Evolutionary conservation across 2,113 vertebrate species (phyloP), one percentile per base, ranked within the genome.

Genomic region (Aphyosemion australe): DNA sequence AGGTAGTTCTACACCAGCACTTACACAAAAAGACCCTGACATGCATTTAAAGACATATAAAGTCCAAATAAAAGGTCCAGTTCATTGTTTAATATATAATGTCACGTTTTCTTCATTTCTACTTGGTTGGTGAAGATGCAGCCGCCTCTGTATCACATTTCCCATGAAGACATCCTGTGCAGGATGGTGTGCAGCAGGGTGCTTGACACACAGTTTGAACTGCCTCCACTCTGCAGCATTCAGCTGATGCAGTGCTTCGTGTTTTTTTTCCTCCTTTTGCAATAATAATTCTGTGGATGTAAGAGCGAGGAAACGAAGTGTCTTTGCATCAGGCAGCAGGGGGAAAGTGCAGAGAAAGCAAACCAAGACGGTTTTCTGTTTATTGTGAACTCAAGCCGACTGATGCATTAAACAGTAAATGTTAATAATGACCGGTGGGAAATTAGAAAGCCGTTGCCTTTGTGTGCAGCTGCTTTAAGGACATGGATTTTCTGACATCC

Each of bases 161-260:
- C 64, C 32, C 31, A 67, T 48, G 37, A 43, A 48, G 57, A 53
- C n/a, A 16, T 32, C 16, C 12, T 58, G 66, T 69, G 61, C 51
- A 56, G 46, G 55, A 57, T 59, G 60, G 65, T 48, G 61, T 37
- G 8, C 12, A 57, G 52, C 51, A 79, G 26, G 32, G 16, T 12
- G 12, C 46, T 61, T 64, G 63, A 57, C 66, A 51, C 43, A 47
- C 51, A 50, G 18, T 39, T 37, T 49, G 31, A 47, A 60, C 37
- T 18, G 45, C 71, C 37, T 59, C 15, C 18, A 18, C 55, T 56
- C 68, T 65, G 75, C 69, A 71, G 72, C 43, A 62, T 53, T 57
- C 31, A 52, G 65, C 10, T 48, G 49, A 80, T 76, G 63, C 66
- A 54, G 69, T 69, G 61, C 61, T 54, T 49, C 43, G 31, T 41